Evolutionary conservation across 2,113 vertebrate species (phyloP).

Genomic region (Poeciliopsis turrubarensis): DNA sequence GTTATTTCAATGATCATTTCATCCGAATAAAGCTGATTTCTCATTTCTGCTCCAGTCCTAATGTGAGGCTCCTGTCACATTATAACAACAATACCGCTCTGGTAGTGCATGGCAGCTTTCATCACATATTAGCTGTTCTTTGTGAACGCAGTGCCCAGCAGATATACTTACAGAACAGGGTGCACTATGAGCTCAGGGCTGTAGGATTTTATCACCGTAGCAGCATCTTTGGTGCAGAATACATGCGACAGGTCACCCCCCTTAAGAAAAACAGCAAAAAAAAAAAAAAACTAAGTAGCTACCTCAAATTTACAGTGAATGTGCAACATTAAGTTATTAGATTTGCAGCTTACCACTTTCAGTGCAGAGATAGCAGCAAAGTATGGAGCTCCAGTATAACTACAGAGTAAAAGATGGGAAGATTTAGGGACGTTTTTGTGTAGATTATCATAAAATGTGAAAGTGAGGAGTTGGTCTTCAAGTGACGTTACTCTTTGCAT

Average conservation of each 20-base stretch:
- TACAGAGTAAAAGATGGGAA: constrained; percentile 51
- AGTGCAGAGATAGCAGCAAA: constrained; percentile 96
- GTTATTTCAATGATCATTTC: too few species aligned
- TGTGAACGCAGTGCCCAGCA: background rate
- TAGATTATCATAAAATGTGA: background rate
- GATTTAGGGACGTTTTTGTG: background rate
- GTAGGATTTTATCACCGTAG: constrained; percentile 94
- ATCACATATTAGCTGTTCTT: background rate
- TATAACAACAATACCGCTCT: background rate
- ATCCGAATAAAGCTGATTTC: too few species aligned
- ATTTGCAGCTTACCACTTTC: constrained; percentile 89
- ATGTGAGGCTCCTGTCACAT: background rate
- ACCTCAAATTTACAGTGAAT: background rate
- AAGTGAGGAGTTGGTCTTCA: background rate
- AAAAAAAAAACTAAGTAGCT: background rate
- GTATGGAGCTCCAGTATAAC: constrained; percentile 96
- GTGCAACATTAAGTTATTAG: background rate
- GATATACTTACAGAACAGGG: constrained; percentile 92
- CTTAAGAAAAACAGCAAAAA: constrained; percentile 68
- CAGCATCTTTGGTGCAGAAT: constrained; percentile 96
- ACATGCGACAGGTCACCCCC: constrained; percentile 97
- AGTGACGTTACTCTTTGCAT: constrained; percentile 91
- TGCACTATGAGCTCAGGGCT: constrained; percentile 98
- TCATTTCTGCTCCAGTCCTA: background rate
- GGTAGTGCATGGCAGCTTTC: background rate